Evolutionary conservation across 2,888 invertebrate species (phyloP).

Genomic region (Dastarcus helophoroides): DNA sequence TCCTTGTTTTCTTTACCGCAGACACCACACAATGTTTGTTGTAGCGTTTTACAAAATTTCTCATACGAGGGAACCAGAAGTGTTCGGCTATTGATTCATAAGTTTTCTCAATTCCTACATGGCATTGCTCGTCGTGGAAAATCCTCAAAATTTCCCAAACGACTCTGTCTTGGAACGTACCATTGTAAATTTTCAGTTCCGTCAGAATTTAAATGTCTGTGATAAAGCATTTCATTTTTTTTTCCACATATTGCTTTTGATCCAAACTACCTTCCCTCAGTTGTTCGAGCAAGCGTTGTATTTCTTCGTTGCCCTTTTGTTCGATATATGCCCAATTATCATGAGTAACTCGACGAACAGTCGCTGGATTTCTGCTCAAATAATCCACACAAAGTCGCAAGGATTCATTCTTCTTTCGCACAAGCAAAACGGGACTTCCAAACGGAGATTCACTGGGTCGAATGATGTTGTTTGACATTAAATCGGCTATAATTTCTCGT

Average conservation of each 20-base stretch:
- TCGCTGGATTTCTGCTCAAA: constrained; percentile 5
- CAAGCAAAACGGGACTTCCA: constrained; percentile 2
- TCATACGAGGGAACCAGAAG: constrained; percentile 21
- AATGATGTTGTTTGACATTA: constrained; percentile 3
- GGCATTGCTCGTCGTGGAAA: constrained; percentile 19
- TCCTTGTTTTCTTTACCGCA: constrained; percentile 19
- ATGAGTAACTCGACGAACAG: constrained; percentile 8
- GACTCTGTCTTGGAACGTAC: constrained; percentile 17
- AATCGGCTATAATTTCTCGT: constrained; percentile 5
- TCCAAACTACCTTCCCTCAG: constrained; percentile 17
- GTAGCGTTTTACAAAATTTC: constrained; percentile 19
- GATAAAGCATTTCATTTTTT: constrained; percentile 15
- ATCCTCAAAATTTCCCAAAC: constrained; percentile 18
- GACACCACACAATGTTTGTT: constrained; percentile 19
- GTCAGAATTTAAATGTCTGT: constrained; percentile 12
- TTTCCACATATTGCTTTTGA: constrained; percentile 16
- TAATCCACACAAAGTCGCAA: constrained; percentile 3
- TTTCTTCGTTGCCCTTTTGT: constrained; percentile 16
- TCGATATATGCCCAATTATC: constrained; percentile 15
- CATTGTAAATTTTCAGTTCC: constrained; percentile 13
- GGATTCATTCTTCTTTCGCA: constrained; percentile 2
- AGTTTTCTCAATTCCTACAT: constrained; percentile 19
- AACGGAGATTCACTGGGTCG: constrained; percentile 2
- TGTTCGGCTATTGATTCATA: constrained; percentile 15
- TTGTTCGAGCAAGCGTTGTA: constrained; percentile 8